Evolutionary conservation across 2,113 vertebrate genomes (phyloP).

Genomic region (human (Homo sapiens)): DNA sequence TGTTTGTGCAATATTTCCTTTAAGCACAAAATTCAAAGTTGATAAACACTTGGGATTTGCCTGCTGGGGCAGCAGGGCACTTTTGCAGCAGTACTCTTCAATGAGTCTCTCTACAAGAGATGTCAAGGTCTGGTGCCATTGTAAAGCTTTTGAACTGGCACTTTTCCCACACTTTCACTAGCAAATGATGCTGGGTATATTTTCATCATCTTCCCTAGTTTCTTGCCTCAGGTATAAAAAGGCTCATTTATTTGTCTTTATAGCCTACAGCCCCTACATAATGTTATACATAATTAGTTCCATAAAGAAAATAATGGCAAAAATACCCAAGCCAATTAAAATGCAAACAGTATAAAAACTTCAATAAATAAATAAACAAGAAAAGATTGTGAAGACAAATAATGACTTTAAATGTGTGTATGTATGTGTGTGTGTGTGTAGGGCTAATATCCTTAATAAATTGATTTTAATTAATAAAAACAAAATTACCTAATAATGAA

Average conservation of each 20-base stretch:
- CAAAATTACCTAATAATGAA: neutral
- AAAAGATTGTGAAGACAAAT: neutral
- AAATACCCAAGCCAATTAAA: neutral
- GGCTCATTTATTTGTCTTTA: neutral
- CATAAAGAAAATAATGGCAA: neutral
- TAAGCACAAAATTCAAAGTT: neutral
- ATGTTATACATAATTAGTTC: neutral
- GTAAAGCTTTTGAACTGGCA: neutral
- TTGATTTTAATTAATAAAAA: neutral
- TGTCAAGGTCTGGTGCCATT: too few relatives aligned
- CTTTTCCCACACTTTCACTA: neutral
- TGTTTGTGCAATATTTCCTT: neutral
- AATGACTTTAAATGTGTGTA: neutral
- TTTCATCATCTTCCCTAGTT: neutral
- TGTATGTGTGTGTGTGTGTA: too few relatives aligned
- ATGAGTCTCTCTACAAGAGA: neutral
- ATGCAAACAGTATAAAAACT: neutral
- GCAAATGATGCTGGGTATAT: rapidly evolving
- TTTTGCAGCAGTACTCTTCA: neutral
- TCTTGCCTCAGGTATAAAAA: neutral
- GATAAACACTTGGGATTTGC: neutral
- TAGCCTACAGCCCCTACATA: neutral
- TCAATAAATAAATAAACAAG: neutral
- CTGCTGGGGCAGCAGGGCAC: rapidly evolving
- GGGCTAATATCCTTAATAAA: neutral